Percentiles rank a stretch among this genome's conserved stretches.
phyloP scores from a whole-genome alignment of 2,797 vertebrate species.

The Lophius americanus region DNA sequence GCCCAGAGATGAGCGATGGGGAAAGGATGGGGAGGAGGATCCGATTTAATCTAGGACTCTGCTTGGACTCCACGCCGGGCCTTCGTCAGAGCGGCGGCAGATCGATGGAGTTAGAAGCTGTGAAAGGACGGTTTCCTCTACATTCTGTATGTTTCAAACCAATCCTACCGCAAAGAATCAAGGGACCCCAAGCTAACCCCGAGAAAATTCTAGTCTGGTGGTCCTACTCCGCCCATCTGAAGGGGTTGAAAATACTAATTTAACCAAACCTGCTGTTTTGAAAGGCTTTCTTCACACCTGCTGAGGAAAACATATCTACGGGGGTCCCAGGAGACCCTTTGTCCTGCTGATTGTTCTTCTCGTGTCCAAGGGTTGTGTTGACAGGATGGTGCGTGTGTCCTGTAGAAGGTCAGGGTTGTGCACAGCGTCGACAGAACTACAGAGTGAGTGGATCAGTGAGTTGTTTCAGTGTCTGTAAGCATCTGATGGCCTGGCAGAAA shows the following conservation, averaged over 20 bases:
- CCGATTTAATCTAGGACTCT: constrained; percentile 50
- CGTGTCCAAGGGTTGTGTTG: background rate
- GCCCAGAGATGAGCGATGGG: constrained; percentile 50
- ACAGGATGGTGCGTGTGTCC: too few species aligned
- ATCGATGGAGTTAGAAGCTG: background rate
- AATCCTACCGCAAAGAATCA: background rate
- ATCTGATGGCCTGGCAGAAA: background rate
- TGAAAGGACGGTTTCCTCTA: background rate
- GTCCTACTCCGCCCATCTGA: constrained; percentile 4
- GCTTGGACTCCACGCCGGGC: constrained; percentile 28
- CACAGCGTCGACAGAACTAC: background rate
- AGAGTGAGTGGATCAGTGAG: background rate
- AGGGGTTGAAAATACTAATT: constrained; percentile 25
- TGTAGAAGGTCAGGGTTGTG: too few species aligned
- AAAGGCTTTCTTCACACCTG: background rate
- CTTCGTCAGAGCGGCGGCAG: constrained; percentile 10
- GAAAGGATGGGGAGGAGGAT: constrained; percentile 17
- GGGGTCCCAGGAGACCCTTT: constrained; percentile 9
- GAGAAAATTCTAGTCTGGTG: background rate
- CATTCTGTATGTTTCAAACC: background rate
- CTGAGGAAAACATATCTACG: constrained; percentile 19
- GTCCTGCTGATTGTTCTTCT: background rate
- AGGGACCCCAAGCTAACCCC: too few species aligned
- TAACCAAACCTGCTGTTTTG: background rate
- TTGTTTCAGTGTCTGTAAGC: background rate